Conservation (phyloP, 1,140 invertebrate genomes). For the Bombus difficillimus region DNA sequence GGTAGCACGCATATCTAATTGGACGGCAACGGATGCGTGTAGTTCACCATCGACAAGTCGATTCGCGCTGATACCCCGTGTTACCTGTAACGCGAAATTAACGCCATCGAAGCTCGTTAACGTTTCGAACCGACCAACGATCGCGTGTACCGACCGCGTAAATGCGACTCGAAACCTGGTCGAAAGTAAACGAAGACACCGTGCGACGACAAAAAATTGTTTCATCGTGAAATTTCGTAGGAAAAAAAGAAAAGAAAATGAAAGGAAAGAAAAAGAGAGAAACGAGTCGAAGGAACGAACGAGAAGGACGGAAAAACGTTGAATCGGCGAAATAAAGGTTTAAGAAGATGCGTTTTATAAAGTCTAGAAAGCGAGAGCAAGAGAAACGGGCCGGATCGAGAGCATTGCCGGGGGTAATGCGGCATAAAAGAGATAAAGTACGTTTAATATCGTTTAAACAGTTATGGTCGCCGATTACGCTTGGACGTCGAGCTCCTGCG, state of each 20-base stretch:
- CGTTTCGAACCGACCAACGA: background rate
- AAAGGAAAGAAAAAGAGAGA: background rate
- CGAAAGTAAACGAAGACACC: background rate
- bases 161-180: background rate
- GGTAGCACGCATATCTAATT: constrained; percentile 63
- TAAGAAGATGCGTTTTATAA: constrained; percentile 21
- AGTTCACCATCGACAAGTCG: constrained; percentile 44
- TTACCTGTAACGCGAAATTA: constrained; percentile 43
- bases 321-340: background rate
- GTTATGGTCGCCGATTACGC: constrained; percentile 47
- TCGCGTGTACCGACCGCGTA: background rate
- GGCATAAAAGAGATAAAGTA: constrained; percentile 60
- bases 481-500: constrained; percentile 26
- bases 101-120: constrained; percentile 12
- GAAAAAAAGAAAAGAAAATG: no score
- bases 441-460: constrained; percentile 56
- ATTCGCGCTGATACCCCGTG: constrained; percentile 32
- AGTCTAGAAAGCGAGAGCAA: background rate
- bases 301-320: background rate
- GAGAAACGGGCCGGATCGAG: constrained; percentile 35
- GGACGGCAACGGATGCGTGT: constrained; percentile 57
- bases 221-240: no score
- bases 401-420: constrained; percentile 50
- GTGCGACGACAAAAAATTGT: background rate
- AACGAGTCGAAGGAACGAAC: background rate